phyloP scores from a whole-genome alignment of 2,797 vertebrate species.

The Fundulus diaphanus region DNA sequence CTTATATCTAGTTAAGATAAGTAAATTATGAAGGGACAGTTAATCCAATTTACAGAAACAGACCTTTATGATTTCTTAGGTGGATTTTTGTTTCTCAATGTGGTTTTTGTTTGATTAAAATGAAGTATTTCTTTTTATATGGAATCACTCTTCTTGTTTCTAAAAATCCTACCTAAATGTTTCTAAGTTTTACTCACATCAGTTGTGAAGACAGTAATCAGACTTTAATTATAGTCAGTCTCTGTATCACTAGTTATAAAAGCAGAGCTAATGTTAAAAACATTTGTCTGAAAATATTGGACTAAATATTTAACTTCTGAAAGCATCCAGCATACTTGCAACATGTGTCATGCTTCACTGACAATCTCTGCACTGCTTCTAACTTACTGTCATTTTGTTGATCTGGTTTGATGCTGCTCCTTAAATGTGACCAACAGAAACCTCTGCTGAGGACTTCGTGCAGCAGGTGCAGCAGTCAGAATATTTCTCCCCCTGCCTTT shows the following conservation, averaged over 20 bases:
- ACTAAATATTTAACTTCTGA: not conserved
- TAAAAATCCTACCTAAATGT: not conserved
- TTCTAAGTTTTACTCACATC: not conserved
- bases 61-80: no score
- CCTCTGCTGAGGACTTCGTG: constrained; percentile 12
- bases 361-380: not conserved
- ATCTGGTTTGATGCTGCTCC: constrained; percentile 13
- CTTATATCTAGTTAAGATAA: no score
- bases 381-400: constrained; percentile 69
- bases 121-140: not conserved
- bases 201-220: not conserved
- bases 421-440: constrained; percentile 20
- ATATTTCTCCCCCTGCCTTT: constrained; percentile 1
- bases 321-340: not conserved
- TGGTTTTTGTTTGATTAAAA: no score
- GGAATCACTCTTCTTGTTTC: not conserved
- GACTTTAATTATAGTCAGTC: not conserved
- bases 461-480: constrained; percentile 37
- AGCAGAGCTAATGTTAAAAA: not conserved
- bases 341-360: not conserved
- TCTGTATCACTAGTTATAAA: not conserved
- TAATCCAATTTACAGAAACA: no score
- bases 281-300: not conserved
- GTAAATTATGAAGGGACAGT: no score
- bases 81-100: no score